These are phyloP conservation scores for Willisornis vidua DNA, from an alignment of 2,113 vertebrate species.

Conservation along the genomic window DNA sequence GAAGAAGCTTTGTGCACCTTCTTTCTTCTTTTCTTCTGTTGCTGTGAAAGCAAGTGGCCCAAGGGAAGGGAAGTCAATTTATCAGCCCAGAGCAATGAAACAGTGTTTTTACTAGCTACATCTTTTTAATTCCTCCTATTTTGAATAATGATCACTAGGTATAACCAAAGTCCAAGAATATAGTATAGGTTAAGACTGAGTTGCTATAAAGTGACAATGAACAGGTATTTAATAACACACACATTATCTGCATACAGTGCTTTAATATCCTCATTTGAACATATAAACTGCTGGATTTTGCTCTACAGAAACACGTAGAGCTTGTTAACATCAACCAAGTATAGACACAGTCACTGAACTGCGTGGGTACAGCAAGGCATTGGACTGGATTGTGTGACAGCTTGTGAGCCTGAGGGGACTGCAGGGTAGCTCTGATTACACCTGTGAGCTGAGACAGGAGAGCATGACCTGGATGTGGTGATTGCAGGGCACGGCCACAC, in stretches of 20 bases:
- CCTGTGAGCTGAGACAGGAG: neutral
- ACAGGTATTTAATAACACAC: neutral
- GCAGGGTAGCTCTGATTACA: neutral
- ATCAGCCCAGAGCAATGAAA: neutral
- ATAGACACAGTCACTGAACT: neutral
- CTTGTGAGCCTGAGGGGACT: neutral
- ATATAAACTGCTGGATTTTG: neutral
- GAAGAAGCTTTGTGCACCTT: constrained; percentile 69
- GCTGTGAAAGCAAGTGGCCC: constrained; percentile 41
- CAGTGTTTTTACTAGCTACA: neutral
- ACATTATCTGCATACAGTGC: neutral
- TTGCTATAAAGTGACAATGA: neutral
- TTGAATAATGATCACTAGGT: neutral
- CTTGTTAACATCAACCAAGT: neutral
- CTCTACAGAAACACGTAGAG: neutral
- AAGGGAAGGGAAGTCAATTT: neutral
- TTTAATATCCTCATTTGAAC: neutral
- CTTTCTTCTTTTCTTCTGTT: constrained; percentile 84
- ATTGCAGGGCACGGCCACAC: neutral
- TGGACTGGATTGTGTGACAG: neutral
- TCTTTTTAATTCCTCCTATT: neutral
- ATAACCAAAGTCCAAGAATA: neutral
- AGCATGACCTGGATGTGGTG: neutral
- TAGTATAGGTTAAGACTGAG: neutral
- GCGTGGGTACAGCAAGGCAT: neutral